Evolutionary conservation across 2,797 vertebrate genomes (phyloP).

Genomic region (Sylvia borin): DNA sequence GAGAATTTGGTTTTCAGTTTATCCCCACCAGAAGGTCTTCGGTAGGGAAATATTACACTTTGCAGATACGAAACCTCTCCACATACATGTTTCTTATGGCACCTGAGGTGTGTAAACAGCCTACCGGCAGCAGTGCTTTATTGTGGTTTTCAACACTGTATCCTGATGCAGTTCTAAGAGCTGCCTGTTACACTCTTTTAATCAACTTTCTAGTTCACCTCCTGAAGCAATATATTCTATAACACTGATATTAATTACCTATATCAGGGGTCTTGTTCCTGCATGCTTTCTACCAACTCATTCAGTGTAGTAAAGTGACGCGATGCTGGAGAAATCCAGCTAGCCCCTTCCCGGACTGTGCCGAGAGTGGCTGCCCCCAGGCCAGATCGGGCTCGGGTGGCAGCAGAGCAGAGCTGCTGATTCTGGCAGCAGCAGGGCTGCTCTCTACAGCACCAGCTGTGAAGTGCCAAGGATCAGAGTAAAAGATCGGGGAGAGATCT

Average conservation of each 20-base stretch:
- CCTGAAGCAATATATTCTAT: neutral
- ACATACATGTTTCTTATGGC: neutral
- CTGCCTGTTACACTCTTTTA: neutral
- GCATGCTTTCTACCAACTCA: neutral
- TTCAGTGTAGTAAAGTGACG: neutral
- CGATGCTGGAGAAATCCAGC: no score
- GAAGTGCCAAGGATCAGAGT: no score
- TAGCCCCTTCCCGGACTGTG: no score
- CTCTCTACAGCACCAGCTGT: no score
- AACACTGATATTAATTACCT: neutral
- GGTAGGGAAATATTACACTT: neutral
- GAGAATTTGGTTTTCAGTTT: neutral
- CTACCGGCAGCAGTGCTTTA: neutral
- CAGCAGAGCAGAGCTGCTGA: no score
- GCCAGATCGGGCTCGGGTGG: no score
- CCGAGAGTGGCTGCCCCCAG: no score
- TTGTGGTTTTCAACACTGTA: neutral
- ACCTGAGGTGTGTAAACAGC: neutral
- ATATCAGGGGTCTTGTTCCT: neutral
- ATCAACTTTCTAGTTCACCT: neutral
- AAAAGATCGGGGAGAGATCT: no score
- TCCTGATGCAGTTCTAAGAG: neutral
- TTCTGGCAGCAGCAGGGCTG: no score
- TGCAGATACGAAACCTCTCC: neutral
- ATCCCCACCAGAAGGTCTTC: neutral